Conservation (phyloP, 2,113 vertebrate genomes). For the Oostethus manadensis region DNA sequence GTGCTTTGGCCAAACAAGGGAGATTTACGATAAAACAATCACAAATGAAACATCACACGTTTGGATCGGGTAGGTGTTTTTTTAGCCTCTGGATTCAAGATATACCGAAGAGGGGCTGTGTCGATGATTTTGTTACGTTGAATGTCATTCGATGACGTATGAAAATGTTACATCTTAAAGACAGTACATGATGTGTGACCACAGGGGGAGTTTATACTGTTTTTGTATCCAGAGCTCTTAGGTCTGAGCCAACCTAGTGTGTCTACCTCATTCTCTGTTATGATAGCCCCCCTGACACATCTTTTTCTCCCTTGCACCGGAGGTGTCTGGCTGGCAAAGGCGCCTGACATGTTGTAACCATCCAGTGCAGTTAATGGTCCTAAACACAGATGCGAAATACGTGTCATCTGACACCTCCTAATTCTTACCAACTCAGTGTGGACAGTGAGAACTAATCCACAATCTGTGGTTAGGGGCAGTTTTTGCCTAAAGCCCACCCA, state of each 20-base stretch:
- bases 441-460: constrained; percentile 37
- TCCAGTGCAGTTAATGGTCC: constrained; percentile 36
- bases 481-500: constrained; percentile 58
- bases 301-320: constrained; percentile 50
- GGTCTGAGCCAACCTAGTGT: constrained; percentile 69
- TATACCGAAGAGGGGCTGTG: constrained; percentile 30
- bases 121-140: constrained; percentile 31
- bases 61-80: constrained; percentile 47
- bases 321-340: constrained; percentile 57
- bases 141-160: constrained; percentile 41
- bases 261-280: constrained; percentile 86
- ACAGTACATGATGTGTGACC: constrained; percentile 44
- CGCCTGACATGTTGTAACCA: constrained; percentile 45
- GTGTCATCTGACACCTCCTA: constrained; percentile 28
- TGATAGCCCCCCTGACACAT: constrained; percentile 56
- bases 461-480: constrained; percentile 54
- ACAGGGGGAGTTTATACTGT: constrained; percentile 53
- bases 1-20: constrained; percentile 78
- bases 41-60: constrained; percentile 40
- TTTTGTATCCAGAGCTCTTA: constrained; percentile 58
- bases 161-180: constrained; percentile 45
- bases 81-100: not conserved
- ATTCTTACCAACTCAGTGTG: constrained; percentile 17
- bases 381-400: constrained; percentile 45
- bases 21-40: constrained; percentile 50